A percentile compares a stretch with the other conserved stretches of the same genome.
phyloP scores from a whole-genome alignment of 2,797 vertebrate species.

The Sebastolobus altivelis region DNA sequence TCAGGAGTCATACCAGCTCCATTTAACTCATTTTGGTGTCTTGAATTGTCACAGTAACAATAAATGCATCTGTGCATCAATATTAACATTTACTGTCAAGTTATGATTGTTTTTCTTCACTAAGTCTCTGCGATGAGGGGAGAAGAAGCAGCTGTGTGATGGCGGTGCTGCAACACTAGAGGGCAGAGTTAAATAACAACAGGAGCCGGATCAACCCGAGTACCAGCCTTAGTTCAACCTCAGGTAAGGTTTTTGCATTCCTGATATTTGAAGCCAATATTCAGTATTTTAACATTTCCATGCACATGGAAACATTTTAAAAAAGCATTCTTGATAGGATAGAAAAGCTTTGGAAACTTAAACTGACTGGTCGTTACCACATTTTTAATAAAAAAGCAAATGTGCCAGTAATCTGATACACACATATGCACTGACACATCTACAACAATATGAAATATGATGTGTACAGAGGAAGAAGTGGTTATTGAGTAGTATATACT shows the following conservation, averaged over 20 bases:
- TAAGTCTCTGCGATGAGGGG: fast-evolving
- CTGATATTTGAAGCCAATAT: conserved; percentile 15
- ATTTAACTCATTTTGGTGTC: no score
- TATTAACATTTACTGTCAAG: neutral
- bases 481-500: neutral
- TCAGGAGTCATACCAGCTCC: no score
- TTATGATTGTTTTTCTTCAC: no score
- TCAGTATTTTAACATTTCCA: conserved; percentile 18
- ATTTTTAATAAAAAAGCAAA: neutral
- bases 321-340: neutral
- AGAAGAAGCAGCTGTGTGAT: neutral
- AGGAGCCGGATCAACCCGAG: neutral
- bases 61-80: neutral
- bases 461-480: neutral
- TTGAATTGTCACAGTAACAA: neutral
- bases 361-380: no score
- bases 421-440: neutral
- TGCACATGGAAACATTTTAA: neutral
- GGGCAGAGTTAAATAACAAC: conserved; percentile 23
- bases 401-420: neutral
- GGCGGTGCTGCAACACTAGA: conserved; percentile 35
- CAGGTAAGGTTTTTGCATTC: neutral
- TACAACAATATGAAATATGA: neutral
- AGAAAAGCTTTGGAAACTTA: conserved; percentile 17
- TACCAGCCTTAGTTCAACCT: neutral